These are phyloP conservation scores for Lepus europaeus DNA, from an alignment of 2,113 vertebrate genomes.

Conservation along the genomic window DNA sequence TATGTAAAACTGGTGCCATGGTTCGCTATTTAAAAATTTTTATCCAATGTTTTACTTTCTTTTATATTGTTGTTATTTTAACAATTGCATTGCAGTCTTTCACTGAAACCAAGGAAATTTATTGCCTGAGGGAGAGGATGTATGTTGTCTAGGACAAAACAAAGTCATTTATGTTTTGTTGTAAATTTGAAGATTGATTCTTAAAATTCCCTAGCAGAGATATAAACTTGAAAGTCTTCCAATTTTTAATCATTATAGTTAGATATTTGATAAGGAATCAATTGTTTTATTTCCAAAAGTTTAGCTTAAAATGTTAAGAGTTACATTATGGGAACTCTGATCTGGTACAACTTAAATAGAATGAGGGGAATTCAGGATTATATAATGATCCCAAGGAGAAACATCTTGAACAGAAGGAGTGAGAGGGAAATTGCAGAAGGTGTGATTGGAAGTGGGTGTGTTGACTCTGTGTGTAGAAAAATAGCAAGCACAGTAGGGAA, in stretches of 20 bases:
- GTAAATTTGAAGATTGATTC: constrained; percentile 57
- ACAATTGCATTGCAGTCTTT: not conserved
- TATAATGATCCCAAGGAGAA: not conserved
- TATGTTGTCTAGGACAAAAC: not conserved
- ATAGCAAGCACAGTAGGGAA: not conserved
- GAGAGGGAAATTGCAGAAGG: not conserved
- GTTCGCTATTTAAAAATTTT: not conserved
- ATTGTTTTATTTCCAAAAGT: not conserved
- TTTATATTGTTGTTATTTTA: not conserved
- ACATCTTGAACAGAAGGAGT: not conserved
- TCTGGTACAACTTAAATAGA: not conserved
- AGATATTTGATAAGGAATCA: not conserved
- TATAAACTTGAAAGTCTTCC: not conserved
- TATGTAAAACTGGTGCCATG: not conserved
- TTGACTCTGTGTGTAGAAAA: not conserved
- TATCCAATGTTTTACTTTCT: not conserved
- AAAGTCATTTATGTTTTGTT: not conserved
- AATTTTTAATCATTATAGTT: not conserved
- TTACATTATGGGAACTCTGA: not conserved
- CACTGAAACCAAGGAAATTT: not conserved
- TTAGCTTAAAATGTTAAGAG: not conserved
- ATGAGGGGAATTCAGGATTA: not conserved
- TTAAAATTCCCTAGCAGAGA: not conserved
- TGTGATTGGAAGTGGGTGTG: not conserved
- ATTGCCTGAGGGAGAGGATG: not conserved